phyloP scores from a whole-genome alignment of 2,113 vertebrate species.

The Antigone vipio region DNA sequence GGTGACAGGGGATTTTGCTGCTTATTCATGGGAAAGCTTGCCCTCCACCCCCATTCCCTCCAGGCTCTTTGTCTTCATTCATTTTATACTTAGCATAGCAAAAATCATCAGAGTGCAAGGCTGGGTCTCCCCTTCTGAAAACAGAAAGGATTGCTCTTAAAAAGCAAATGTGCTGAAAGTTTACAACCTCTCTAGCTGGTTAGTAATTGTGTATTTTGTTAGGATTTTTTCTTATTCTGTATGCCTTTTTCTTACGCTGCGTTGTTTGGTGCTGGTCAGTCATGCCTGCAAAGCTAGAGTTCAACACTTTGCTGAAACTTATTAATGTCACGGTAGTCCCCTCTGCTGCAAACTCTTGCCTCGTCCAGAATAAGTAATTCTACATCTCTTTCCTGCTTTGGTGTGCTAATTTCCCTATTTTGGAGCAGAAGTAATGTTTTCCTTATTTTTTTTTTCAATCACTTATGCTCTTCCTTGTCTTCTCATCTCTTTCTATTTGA shows the following conservation, averaged over 20 bases:
- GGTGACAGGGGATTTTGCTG: background rate
- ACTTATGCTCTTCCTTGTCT: background rate
- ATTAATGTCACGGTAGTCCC: background rate
- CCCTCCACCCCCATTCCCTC: background rate
- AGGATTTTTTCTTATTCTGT: background rate
- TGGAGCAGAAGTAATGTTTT: background rate
- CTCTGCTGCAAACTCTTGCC: background rate
- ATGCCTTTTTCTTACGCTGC: background rate
- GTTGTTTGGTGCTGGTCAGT: background rate
- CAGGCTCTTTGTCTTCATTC: constrained; percentile 12
- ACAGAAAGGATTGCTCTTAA: background rate
- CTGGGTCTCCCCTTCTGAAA: background rate
- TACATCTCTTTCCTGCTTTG: background rate
- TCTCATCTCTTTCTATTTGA: background rate
- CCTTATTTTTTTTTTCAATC: background rate
- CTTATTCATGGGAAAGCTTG: constrained; percentile 17
- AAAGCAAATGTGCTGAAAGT: background rate
- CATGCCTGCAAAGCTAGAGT: background rate
- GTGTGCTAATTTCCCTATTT: background rate
- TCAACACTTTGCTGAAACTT: background rate
- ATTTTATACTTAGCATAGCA: constrained; percentile 11
- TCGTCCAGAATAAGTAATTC: background rate
- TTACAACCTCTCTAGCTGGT: background rate
- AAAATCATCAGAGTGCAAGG: background rate
- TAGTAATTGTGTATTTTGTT: background rate